A percentile compares a stretch with the other conserved stretches of the same genome.
phyloP scores from a whole-genome alignment of 2,113 vertebrate genomes.

The Steatornis caripensis region DNA sequence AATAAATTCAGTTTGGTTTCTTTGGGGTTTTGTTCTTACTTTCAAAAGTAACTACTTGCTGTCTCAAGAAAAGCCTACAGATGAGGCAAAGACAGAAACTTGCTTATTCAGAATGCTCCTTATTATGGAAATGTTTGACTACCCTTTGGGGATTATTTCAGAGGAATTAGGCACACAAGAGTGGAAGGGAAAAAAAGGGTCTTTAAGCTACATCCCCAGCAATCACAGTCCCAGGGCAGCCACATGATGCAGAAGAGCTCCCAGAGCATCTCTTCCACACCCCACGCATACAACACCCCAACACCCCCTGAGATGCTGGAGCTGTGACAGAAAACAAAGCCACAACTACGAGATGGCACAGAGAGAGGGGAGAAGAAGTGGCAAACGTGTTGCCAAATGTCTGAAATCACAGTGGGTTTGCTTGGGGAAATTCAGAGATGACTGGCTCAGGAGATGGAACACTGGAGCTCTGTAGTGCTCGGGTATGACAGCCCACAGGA shows the following conservation, averaged over 20 bases:
- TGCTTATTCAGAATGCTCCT: slow-evolving; percentile 30
- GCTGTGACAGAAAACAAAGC: not conserved
- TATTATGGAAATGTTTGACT: slow-evolving; percentile 51
- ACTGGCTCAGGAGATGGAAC: not conserved
- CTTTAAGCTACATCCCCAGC: not conserved
- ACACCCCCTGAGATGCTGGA: not conserved
- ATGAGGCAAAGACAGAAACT: slow-evolving; percentile 36
- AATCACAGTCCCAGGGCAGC: not conserved
- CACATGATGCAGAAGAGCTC: not conserved
- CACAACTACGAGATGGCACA: not conserved
- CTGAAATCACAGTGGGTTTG: not conserved
- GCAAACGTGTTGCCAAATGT: not conserved
- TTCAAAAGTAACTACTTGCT: slow-evolving; percentile 47
- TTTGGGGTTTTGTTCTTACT: slow-evolving; percentile 33
- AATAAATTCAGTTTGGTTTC: slow-evolving; percentile 41
- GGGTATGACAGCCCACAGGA: not conserved
- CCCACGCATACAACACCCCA: fast-evolving
- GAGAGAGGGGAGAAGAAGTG: not conserved
- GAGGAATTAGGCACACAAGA: slow-evolving; percentile 46
- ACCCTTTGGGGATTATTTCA: slow-evolving; percentile 25
- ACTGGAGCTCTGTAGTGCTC: not conserved
- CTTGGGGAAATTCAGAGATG: not conserved
- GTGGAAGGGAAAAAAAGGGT: slow-evolving; percentile 51
- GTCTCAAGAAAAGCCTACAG: slow-evolving; percentile 37
- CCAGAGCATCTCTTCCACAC: not conserved